Conservation (phyloP, 2,113 vertebrate genomes). For the Pampusana beccarii region DNA sequence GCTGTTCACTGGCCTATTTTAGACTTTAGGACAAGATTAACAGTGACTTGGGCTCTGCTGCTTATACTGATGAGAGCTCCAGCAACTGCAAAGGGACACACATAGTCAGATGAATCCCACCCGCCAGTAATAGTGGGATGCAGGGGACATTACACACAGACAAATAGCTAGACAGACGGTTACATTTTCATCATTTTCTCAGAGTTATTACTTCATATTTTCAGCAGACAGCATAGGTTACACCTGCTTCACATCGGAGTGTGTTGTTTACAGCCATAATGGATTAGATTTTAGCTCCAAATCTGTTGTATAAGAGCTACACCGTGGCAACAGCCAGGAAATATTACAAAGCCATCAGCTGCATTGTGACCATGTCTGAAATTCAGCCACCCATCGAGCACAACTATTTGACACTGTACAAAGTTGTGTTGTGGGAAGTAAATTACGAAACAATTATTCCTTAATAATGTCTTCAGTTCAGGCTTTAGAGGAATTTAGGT, state of each 20-base stretch:
- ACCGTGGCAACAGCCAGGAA: conserved; percentile 5
- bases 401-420: background rate
- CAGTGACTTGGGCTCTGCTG: background rate
- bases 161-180: background rate
- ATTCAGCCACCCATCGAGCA: background rate
- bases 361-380: background rate
- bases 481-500: background rate
- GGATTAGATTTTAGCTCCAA: conserved; percentile 58
- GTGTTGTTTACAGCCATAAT: conserved; percentile 44
- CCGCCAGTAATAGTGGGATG: background rate
- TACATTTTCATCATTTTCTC: background rate
- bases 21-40: conserved; percentile 3
- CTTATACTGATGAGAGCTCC: background rate
- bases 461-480: background rate
- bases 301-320: conserved; percentile 23
- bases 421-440: background rate
- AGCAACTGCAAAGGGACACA: background rate
- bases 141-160: conserved; percentile 10
- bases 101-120: background rate
- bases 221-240: conserved; percentile 37
- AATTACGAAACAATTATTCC: background rate
- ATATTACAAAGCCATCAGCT: conserved; percentile 8
- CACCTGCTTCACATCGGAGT: conserved; percentile 50
- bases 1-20: background rate
- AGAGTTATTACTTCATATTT: conserved; percentile 58